Evolutionary conservation across 2,888 invertebrate genomes (phyloP), one percentile per base, ranked within the genome.

Genomic region (Aelia acuminata): DNA sequence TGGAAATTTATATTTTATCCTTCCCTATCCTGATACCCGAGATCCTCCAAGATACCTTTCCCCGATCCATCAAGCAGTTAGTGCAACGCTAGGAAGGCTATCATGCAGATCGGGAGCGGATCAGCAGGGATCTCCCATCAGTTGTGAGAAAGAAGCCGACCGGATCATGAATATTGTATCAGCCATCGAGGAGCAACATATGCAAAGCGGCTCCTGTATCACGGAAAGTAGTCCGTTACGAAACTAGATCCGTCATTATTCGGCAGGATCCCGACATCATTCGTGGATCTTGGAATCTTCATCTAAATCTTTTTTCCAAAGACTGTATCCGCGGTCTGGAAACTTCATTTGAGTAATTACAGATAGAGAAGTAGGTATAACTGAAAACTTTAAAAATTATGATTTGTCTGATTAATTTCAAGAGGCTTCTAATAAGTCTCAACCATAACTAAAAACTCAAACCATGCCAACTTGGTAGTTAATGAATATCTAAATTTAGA

Each of bases 201-300:
- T 80, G 80, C 80, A 80, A 80, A 80, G 43, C 20, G 22, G 35
- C 80, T 80, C 7, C 80, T 47, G 80, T n/a, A 39, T n/a, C 43
- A 47, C 43, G n/a, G 80, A 43, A 43, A 80, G 43, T 80, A 35
- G 43, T 80, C 43, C n/a, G n/a, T 80, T 80, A 43, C 80, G n/a
- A 80, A 80, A 80, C 80, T 43, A 47, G 43, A 80, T 47, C 80
- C 80, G 80, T 39, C 80, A 43, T 80, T 80, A n/a, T 47, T 80
- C 39, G 80, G 43, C 39, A 18, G 63, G 63, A 70, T 18, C 20
- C n/a, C 31, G n/a, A n/a, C n/a, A n/a, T 70, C 63, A 0, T 4
- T 1, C 63, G 1, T 15, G 5, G 31, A 70, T 70, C 31, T 15
- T 8, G 35, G 63, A 20, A 70, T 35, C 10, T 70, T 35, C 63